A percentile compares a stretch with the other conserved stretches of the same genome.
Evolutionary conservation across 2,113 vertebrate genomes (phyloP).

Genomic region (Perca fluviatilis): DNA sequence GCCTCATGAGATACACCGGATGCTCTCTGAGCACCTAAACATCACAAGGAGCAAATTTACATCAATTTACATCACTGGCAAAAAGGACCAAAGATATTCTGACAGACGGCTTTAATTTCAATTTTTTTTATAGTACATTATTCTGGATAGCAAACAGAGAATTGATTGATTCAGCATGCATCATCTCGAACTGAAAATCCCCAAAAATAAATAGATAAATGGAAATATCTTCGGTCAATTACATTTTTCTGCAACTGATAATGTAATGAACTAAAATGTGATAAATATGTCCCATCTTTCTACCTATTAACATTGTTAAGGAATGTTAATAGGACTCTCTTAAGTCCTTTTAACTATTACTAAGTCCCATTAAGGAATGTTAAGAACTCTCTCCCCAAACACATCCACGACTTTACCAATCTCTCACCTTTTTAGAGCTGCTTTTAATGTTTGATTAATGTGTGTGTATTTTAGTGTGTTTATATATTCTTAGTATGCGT

Average conservation of each 20-base stretch:
- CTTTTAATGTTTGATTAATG: too few species aligned
- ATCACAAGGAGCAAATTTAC: constrained; percentile 33
- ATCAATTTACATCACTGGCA: constrained; percentile 39
- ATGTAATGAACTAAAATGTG: neutral
- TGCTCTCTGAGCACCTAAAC: constrained; percentile 32
- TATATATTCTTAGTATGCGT: too few species aligned
- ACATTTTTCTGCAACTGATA: neutral
- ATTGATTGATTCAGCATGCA: too few species aligned
- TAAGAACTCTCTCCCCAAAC: too few species aligned
- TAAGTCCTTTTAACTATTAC: too few species aligned
- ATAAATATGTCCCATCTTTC: neutral
- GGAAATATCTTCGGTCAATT: neutral
- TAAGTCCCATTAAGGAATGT: too few species aligned
- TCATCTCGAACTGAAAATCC: neutral
- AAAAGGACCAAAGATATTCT: constrained; percentile 2
- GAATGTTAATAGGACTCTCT: too few species aligned
- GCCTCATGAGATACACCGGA: constrained; percentile 22
- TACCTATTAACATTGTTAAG: too few species aligned
- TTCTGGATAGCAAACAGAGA: neutral
- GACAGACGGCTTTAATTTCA: constrained; percentile 4
- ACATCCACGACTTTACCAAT: too few species aligned
- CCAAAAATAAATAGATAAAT: neutral
- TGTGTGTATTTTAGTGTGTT: too few species aligned
- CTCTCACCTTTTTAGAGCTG: too few species aligned
- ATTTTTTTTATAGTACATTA: neutral